These are phyloP conservation scores for Tachysurus vachellii DNA, from an alignment of 2,113 vertebrate genomes.

Conservation along the genomic window DNA sequence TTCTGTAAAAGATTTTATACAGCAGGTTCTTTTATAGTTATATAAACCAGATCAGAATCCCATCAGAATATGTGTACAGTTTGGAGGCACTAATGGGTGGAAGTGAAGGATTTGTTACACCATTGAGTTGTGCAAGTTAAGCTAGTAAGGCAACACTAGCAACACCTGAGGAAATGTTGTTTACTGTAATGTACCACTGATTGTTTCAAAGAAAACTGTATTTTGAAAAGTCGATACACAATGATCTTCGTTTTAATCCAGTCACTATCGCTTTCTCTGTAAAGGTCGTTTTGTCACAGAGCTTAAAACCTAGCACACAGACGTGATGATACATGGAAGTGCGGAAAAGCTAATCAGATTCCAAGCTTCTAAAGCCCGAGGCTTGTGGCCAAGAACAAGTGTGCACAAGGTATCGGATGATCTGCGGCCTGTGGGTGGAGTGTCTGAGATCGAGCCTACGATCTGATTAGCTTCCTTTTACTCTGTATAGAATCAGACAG, in stretches of 20 bases:
- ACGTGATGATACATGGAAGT: background rate
- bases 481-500: background rate
- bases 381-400: background rate
- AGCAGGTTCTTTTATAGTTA: background rate
- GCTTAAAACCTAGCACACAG: background rate
- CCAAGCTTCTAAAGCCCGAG: background rate
- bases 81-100: background rate
- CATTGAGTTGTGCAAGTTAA: background rate
- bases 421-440: background rate
- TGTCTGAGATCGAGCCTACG: background rate
- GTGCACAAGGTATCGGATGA: background rate
- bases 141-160: background rate
- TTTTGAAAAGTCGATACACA: background rate
- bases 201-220: background rate
- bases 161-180: background rate
- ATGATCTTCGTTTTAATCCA: background rate
- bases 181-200: background rate
- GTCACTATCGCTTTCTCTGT: background rate
- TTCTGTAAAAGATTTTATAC: background rate
- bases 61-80: background rate
- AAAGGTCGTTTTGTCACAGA: background rate
- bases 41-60: background rate
- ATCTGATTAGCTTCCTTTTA: conserved; percentile 3
- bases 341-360: conserved; percentile 5
- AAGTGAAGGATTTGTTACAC: background rate